Evolutionary conservation across 2,797 vertebrate genomes (phyloP).

Genomic region (Acestrorhynchus altus): DNA sequence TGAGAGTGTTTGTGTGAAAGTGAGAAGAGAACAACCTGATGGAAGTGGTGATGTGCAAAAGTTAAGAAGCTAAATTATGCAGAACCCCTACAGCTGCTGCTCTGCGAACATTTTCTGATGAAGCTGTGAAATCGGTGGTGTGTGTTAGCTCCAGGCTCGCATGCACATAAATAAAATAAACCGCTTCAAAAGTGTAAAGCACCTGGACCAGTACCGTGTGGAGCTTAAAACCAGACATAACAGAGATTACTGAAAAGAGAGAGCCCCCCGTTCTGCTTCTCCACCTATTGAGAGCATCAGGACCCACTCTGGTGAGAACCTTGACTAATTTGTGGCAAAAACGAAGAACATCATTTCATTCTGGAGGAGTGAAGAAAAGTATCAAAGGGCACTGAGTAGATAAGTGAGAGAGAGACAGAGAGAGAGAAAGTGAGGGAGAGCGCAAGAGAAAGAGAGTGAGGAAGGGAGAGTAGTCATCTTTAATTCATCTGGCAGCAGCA

Average conservation of each 20-base stretch:
- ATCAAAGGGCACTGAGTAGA: slow-evolving; percentile 48
- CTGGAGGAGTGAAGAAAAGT: slow-evolving; percentile 32
- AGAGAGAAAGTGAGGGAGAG: slow-evolving; percentile 40
- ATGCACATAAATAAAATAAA: slow-evolving; percentile 19
- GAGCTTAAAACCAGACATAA: slow-evolving; percentile 14
- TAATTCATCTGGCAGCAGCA: slow-evolving; percentile 63
- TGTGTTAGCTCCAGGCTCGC: slow-evolving; percentile 16
- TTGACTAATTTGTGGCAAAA: slow-evolving; percentile 51
- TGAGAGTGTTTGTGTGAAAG: not conserved
- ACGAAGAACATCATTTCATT: slow-evolving; percentile 49
- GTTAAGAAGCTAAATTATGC: slow-evolving; percentile 51
- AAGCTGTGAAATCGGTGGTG: slow-evolving; percentile 31
- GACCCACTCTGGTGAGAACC: slow-evolving; percentile 30
- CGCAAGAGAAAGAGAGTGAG: slow-evolving; percentile 39
- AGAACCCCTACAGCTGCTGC: slow-evolving; percentile 28
- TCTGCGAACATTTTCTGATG: slow-evolving; percentile 31
- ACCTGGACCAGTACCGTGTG: not conserved
- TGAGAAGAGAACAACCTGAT: not conserved
- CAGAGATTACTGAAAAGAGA: not conserved
- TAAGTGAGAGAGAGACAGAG: slow-evolving; percentile 39
- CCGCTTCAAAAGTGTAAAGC: not conserved
- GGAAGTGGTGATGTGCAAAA: slow-evolving; percentile 40
- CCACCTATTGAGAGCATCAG: slow-evolving; percentile 5
- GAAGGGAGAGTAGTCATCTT: slow-evolving; percentile 59
- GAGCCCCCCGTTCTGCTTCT: not conserved